Percentiles rank a stretch among this genome's conserved stretches.
Evolutionary conservation across 2,888 invertebrate species (phyloP).

Genomic region (Sclerodermus sp.): DNA sequence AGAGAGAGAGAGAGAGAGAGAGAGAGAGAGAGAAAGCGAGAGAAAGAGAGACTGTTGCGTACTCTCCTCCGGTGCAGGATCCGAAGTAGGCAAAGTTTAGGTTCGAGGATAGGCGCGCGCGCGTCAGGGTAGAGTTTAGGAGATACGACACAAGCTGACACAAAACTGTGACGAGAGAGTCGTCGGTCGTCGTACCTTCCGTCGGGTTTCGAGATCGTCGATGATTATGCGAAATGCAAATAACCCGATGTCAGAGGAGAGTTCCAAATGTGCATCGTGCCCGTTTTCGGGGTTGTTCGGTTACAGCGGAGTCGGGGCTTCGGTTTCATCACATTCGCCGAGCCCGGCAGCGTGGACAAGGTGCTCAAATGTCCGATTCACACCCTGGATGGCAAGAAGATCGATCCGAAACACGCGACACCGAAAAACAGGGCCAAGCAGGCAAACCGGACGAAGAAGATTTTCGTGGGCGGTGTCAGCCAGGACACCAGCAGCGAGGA

Average conservation of each 20-base stretch:
- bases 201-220: too few species aligned
- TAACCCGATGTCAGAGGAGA: too few species aligned
- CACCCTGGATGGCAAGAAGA: conserved; percentile 90
- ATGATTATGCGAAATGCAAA: too few species aligned
- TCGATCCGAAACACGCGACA: conserved; percentile 92
- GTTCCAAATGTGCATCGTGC: conserved; percentile 32
- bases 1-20: neutral
- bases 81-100: too few species aligned
- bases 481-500: conserved; percentile 91
- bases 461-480: conserved; percentile 89
- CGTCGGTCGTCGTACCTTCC: too few species aligned
- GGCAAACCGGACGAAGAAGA: conserved; percentile 88
- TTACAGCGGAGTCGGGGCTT: conserved; percentile 90
- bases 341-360: conserved; percentile 87
- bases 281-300: conserved; percentile 37
- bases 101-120: too few species aligned
- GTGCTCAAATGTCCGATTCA: conserved; percentile 88
- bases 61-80: too few species aligned
- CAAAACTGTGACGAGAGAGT: too few species aligned
- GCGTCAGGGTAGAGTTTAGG: too few species aligned
- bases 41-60: too few species aligned
- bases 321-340: conserved; percentile 92
- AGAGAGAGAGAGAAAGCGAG: neutral
- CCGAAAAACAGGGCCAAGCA: conserved; percentile 85
- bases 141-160: too few species aligned